Percentiles rank a stretch among this genome's conserved stretches.
Evolutionary conservation across 2,797 vertebrate species (phyloP).

Genomic region (Jordanella pulchra): DNA sequence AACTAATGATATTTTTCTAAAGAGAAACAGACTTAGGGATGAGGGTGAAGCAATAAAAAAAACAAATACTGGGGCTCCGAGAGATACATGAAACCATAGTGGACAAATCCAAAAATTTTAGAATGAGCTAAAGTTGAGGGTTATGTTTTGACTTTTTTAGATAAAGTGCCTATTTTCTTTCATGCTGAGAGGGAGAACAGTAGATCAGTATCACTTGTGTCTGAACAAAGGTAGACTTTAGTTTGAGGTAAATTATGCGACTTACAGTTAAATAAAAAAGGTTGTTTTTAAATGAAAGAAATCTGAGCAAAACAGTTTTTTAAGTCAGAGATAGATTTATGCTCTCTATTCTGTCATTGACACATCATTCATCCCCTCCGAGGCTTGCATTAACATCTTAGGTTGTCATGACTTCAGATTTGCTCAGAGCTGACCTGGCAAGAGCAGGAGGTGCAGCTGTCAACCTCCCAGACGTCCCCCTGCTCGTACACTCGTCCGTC

Average conservation of each 20-base stretch:
- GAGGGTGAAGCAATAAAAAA: constrained; percentile 24
- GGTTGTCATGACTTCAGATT: constrained; percentile 1
- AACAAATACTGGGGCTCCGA: constrained; percentile 10
- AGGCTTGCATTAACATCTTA: constrained; percentile 7
- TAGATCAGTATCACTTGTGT: not conserved
- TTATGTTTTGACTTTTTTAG: constrained; percentile 18
- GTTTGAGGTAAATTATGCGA: too few relatives aligned
- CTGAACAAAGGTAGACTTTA: not conserved
- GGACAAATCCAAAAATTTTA: constrained; percentile 7
- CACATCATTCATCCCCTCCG: not conserved
- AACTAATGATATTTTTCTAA: constrained; percentile 49
- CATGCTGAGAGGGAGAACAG: constrained; percentile 11
- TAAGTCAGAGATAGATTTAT: not conserved
- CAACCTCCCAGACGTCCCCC: constrained; percentile 91
- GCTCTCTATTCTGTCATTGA: not conserved
- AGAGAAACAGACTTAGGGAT: constrained; percentile 51
- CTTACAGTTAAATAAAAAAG: not conserved
- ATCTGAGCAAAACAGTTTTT: too few relatives aligned
- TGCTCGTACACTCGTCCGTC: constrained; percentile 90
- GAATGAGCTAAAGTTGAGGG: constrained; percentile 14
- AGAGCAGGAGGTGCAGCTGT: constrained; percentile 93
- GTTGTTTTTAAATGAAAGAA: not conserved
- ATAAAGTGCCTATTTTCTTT: constrained; percentile 19
- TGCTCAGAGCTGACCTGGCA: constrained; percentile 83
- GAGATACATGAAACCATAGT: constrained; percentile 49